Percentiles rank a stretch among this genome's conserved stretches.
phyloP scores from a whole-genome alignment of 2,888 invertebrate genomes.

The Drosophila colorata region DNA sequence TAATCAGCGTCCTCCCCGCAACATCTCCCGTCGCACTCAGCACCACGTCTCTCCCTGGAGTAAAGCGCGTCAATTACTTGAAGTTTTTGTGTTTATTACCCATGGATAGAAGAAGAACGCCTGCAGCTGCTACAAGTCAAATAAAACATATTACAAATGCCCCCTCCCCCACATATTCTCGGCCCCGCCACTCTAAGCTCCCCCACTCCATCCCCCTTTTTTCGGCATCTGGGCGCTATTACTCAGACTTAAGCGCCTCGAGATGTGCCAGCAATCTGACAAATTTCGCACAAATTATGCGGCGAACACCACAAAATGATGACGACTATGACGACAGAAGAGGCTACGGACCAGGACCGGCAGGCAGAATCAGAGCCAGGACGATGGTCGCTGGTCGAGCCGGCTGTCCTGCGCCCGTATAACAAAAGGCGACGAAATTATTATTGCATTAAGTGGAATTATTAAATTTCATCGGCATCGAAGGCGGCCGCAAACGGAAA shows the following conservation, averaged over 20 bases:
- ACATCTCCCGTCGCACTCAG: neutral
- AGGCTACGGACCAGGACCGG: neutral
- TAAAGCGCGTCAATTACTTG: slow-evolving; percentile 71
- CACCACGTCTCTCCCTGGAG: slow-evolving; percentile 34
- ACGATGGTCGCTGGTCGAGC: slow-evolving; percentile 13
- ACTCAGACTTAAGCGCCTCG: slow-evolving; percentile 77
- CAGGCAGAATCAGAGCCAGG: slow-evolving; percentile 4
- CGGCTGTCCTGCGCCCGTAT: slow-evolving; percentile 6
- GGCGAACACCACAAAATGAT: slow-evolving; percentile 66
- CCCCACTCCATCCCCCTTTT: neutral
- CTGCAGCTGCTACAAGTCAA: slow-evolving; percentile 71
- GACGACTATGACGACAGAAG: slow-evolving; percentile 59
- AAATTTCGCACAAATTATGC: slow-evolving; percentile 81
- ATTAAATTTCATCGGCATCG: slow-evolving; percentile 77
- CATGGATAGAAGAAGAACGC: slow-evolving; percentile 46
- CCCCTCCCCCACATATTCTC: slow-evolving; percentile 23
- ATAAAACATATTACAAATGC: slow-evolving; percentile 79
- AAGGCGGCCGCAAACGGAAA: slow-evolving; percentile 42
- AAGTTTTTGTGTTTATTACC: slow-evolving; percentile 66
- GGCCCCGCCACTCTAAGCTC: too few relatives aligned
- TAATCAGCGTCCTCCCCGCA: slow-evolving; percentile 48
- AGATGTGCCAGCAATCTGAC: slow-evolving; percentile 76
- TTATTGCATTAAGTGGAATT: slow-evolving; percentile 81
- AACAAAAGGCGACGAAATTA: slow-evolving; percentile 80
- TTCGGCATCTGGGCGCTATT: slow-evolving; percentile 48